Evolutionary conservation across 2,888 invertebrate species (phyloP), one percentile per base, ranked within the genome.

Genomic region (Linnaemya vulpina): DNA sequence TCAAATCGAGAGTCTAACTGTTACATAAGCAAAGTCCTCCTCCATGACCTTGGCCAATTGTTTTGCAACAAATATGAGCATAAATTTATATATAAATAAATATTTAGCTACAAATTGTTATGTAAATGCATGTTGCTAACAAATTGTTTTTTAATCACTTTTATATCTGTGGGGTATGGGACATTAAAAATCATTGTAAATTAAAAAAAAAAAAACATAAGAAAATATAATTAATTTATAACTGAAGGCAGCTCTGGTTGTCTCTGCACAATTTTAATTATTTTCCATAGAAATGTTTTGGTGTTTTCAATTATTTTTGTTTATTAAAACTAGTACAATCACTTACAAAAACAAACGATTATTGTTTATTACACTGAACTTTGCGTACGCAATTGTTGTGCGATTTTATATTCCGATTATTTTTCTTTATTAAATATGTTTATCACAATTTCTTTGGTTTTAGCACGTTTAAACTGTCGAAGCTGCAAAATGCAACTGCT

Each of bases 401-500:
- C 43, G 63, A 49, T 78, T 83, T 79, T 38, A 17, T 63, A 43
- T 49, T 35, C 25, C 70, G 35, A 25, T 7, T 40, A 46, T 43
- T 53, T 79, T 51, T n/a, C n/a, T n/a, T 62, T 11, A 1, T 20
- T 30, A 10, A 25, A 15, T 40, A 51, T 74, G 4, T 35, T 51
- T 63, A 60, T 73, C 4, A 13, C 20, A 46, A 65, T 60, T 60
- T 35, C 35, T 58, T 38, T 40, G 11, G 20, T 43, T 70, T 70
- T 65, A 53, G 58, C 82, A 85, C 85, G 85, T 85, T 85, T 78
- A 75, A 85, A 85, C 85, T 85, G 85, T 85, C 85, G 85, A 85
- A 85, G 85, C 85, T 85, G 82, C 85, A 79, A 85, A 85, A 75
- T 85, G 85, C 85, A 82, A 85, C 85, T 85, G 85, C 85, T 73